Evolutionary conservation across 1,140 invertebrate genomes (phyloP).

Genomic region (Penaeus vannamei): DNA sequence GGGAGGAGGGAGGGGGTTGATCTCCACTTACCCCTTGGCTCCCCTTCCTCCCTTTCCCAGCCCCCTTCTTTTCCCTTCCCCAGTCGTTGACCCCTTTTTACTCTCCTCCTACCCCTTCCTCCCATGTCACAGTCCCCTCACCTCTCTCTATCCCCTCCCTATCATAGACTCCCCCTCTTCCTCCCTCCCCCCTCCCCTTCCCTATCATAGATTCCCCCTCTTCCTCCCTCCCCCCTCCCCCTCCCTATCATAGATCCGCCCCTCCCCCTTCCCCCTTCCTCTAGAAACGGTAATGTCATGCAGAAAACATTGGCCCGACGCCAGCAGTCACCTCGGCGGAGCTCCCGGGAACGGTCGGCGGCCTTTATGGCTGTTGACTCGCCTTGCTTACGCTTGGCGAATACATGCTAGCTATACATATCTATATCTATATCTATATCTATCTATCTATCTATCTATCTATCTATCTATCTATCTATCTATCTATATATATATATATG

Average conservation of each 20-base stretch:
- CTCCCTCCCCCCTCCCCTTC: not conserved
- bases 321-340: too few species aligned
- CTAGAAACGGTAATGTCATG: too few species aligned
- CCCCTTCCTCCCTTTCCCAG: not conserved
- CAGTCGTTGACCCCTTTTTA: too few species aligned
- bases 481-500: conserved; percentile 12
- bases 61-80: too few species aligned
- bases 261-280: not conserved
- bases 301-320: too few species aligned
- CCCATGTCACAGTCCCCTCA: not conserved
- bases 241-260: not conserved
- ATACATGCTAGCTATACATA: not conserved
- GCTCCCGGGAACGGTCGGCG: too few species aligned
- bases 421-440: not conserved
- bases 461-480: not conserved
- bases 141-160: conserved; percentile 6
- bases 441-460: conserved; percentile 3
- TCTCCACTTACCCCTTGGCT: not conserved
- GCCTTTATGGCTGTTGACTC: too few species aligned
- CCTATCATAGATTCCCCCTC: not conserved
- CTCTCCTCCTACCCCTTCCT: not conserved
- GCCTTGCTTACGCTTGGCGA: too few species aligned
- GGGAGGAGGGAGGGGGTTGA: too few species aligned
- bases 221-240: not conserved
- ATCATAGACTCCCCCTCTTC: not conserved